Base-by-base conservation (phyloP, 2,888 invertebrate species). In the Caenorhabditis doughertyi region DNA sequence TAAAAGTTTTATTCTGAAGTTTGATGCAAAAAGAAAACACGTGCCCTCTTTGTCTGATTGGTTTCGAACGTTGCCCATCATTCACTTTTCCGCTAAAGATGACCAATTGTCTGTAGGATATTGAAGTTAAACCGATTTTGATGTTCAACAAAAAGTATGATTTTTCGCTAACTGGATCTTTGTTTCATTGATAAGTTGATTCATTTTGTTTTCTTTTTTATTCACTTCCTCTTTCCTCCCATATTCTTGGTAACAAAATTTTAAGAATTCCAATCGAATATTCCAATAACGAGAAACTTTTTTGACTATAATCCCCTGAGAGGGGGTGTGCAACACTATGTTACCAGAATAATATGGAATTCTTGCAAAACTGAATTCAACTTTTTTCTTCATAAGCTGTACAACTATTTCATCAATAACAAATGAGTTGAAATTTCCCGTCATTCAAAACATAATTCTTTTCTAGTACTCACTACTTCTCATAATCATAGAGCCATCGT, bases 321-420 rank as follows among this genome's bases (percentile, higher is more conserved):
- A n/a, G n/a, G n/a, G n/a, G n/a, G n/a, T n/a, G n/a, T n/a, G n/a
- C n/a, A n/a, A 53, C 27, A 25, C 53, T 27, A 25, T 16, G 53
- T 56, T 56, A 18, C 56, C 18, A 56, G 35, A 56, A 56, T 56
- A 27, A 27, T 29, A 56, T 56, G 7, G 32, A 16, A 29, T 55
- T 8, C 56, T 18, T 32, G 21, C 23, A 23, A 8, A n/a, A 9
- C 21, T 56, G 8, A 32, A 11, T 32, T 21, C 32, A 44, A 11
- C 29, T 16, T 56, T 67, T 68, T 60, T 23, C 13, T 13, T 23
- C 4, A 16, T 29, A 27, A 60, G 25, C 58, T 21, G 32, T 32
- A 35, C 35, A 5, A 27, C 42, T n/a, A 68, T 7, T 44, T 70
- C 56, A 70, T 70, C 42, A 70, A 70, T 70, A 56, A 56, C 29